These are phyloP conservation scores for Petrolisthes manimaculis DNA, from an alignment of 2,888 invertebrate species.

Conservation along the genomic window DNA sequence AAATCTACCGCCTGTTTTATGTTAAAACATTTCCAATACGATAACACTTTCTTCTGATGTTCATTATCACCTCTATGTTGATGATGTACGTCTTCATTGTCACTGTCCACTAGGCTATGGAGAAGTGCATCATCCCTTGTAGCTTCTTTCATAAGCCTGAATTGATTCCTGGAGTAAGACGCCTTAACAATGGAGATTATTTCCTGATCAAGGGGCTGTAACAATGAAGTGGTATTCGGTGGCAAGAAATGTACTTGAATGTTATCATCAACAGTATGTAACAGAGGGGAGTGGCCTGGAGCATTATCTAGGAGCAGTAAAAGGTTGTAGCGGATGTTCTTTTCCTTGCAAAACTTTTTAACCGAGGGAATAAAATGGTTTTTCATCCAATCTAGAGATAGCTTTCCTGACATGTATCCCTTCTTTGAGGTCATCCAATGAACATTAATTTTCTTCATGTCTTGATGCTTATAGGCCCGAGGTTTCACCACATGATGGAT, in stretches of 20 bases:
- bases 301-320: background rate
- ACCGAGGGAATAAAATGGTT: conserved; percentile 4
- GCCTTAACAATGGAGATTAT: background rate
- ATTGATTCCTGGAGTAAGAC: conserved; percentile 10
- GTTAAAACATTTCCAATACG: no score
- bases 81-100: background rate
- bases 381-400: conserved; percentile 7
- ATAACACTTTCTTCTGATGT: background rate
- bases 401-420: conserved; percentile 23
- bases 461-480: no score
- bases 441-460: conserved; percentile 3
- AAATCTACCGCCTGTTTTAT: no score
- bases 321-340: background rate
- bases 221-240: conserved; percentile 12
- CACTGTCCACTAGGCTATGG: conserved; percentile 7
- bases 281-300: conserved; percentile 16
- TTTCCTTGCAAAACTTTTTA: conserved; percentile 10
- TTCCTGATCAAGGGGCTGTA: conserved; percentile 24
- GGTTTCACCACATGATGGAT: background rate
- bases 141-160: conserved; percentile 3
- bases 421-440: conserved; percentile 20
- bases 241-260: conserved; percentile 3
- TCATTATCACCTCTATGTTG: background rate
- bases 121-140: background rate
- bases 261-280: background rate